phyloP scores from a whole-genome alignment of 35 echinoderm and acorn worm genomes.

The Apostichopus japonicus region DNA sequence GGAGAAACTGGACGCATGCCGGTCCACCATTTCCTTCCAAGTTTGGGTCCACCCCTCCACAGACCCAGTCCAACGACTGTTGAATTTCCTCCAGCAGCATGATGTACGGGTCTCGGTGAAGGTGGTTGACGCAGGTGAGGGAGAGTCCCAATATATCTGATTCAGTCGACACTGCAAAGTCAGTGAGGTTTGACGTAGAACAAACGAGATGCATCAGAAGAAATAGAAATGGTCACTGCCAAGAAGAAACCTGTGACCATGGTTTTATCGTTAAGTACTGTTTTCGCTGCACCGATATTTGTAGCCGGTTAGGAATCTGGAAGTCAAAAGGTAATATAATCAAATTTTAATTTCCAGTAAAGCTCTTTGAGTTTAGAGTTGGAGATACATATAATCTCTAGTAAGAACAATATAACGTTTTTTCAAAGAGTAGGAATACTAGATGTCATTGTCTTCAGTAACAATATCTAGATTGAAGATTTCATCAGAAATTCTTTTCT shows the following conservation, averaged over 20 bases:
- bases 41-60: constrained; percentile 82
- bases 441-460: no score
- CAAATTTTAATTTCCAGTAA: no score
- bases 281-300: no score
- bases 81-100: constrained; percentile 40
- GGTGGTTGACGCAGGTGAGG: neutral
- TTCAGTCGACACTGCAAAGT: constrained; percentile 46
- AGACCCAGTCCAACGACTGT: constrained; percentile 83
- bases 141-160: neutral
- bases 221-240: no score
- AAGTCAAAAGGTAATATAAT: no score
- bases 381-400: no score
- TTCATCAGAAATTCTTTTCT: no score
- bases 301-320: no score
- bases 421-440: no score
- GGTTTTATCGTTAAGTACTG: neutral
- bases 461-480: no score
- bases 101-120: constrained; percentile 3
- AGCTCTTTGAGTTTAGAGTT: no score
- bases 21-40: constrained; percentile 91
- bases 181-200: constrained; percentile 6
- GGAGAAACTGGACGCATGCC: constrained; percentile 82
- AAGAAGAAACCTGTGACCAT: neutral
- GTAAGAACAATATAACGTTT: no score
- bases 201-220: constrained; percentile 33